These are phyloP conservation scores for Hypsopygia costalis DNA, from an alignment of 2,888 invertebrate genomes.

Conservation along the genomic window DNA sequence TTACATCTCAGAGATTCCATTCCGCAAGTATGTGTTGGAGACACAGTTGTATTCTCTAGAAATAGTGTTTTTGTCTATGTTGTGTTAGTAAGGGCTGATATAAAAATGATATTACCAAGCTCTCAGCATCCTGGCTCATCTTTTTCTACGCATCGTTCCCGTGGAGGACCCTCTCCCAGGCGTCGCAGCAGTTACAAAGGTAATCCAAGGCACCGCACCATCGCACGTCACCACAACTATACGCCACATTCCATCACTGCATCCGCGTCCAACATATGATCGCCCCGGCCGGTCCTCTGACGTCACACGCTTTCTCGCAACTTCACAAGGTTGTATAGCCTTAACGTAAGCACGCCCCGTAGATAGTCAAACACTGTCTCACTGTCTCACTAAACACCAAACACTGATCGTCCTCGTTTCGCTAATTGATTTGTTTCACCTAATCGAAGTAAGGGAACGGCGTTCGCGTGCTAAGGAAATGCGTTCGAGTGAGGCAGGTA, in stretches of 20 bases:
- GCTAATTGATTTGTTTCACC: conserved; percentile 49
- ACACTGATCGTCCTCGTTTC: conserved; percentile 34
- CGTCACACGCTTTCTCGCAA: conserved; percentile 75
- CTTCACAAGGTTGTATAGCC: conserved; percentile 57
- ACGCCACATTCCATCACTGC: conserved; percentile 79
- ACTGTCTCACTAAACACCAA: conserved; percentile 33
- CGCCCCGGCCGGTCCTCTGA: conserved; percentile 69
- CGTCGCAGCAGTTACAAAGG: conserved; percentile 56
- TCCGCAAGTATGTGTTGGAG: conserved; percentile 12
- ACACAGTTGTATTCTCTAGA: no score
- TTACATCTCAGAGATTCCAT: conserved; percentile 36
- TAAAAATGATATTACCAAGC: conserved; percentile 82
- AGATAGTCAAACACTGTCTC: conserved; percentile 27
- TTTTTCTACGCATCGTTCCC: conserved; percentile 84
- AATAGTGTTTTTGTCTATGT: no score
- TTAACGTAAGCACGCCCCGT: conserved; percentile 24
- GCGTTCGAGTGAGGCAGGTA: conserved; percentile 70
- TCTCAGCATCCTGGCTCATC: conserved; percentile 87
- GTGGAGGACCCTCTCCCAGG: conserved; percentile 60
- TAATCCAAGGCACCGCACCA: conserved; percentile 60
- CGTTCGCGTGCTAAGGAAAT: conserved; percentile 67
- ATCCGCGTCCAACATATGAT: conserved; percentile 80
- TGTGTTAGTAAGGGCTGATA: no score
- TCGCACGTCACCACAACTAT: conserved; percentile 71
- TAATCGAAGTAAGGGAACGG: conserved; percentile 39